Conservation (phyloP, 1,140 invertebrate genomes). For the Neocloeon triangulifer region DNA sequence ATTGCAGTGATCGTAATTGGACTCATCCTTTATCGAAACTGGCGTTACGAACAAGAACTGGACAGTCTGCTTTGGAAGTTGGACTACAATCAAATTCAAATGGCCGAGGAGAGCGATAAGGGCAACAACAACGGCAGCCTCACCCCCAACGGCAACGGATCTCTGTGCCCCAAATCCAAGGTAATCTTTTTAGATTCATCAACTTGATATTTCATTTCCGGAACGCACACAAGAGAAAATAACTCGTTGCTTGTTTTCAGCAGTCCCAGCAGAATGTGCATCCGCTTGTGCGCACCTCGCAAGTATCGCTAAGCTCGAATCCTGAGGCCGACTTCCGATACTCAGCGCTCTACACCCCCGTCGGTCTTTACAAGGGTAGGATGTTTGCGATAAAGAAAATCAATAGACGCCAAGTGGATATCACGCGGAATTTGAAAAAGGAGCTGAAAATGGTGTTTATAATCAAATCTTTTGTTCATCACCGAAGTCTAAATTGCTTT, state of each 20-base stretch:
- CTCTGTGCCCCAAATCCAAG: no score
- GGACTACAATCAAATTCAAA: slow-evolving; percentile 70
- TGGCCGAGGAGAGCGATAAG: slow-evolving; percentile 15
- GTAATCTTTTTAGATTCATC: no score
- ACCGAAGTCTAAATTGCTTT: not conserved
- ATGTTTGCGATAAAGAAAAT: slow-evolving; percentile 71
- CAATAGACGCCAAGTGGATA: slow-evolving; percentile 65
- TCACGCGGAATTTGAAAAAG: slow-evolving; percentile 79
- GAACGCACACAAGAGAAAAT: no score
- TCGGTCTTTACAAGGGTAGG: slow-evolving; percentile 71
- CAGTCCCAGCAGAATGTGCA: no score
- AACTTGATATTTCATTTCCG: no score
- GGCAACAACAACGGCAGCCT: not conserved
- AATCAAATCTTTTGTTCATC: slow-evolving; percentile 1
- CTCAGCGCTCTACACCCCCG: slow-evolving; percentile 65
- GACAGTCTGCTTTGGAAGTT: slow-evolving; percentile 90
- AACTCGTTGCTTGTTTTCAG: no score
- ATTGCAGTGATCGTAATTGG: slow-evolving; percentile 41
- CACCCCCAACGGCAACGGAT: slow-evolving; percentile 9
- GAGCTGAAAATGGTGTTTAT: slow-evolving; percentile 73
- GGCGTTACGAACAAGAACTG: slow-evolving; percentile 77
- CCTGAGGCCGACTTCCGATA: slow-evolving; percentile 65
- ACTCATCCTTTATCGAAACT: slow-evolving; percentile 62
- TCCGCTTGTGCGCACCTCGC: slow-evolving; percentile 50
- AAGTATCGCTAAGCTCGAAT: slow-evolving; percentile 67